A percentile compares a stretch with the other conserved stretches of the same genome.
Conservation (phyloP, 1,140 invertebrate genomes). For the Procambarus clarkii region DNA sequence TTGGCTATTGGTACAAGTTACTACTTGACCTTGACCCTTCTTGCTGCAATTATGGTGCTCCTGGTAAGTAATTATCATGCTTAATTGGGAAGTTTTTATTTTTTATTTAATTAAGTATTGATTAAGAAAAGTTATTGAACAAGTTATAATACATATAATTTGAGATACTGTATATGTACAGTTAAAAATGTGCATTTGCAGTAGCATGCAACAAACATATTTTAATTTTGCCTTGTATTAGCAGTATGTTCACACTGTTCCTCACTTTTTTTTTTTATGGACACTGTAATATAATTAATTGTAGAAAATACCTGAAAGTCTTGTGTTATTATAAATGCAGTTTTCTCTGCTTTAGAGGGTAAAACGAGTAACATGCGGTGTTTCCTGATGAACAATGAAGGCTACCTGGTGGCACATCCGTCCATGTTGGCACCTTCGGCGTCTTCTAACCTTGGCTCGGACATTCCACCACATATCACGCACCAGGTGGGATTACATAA, state of each 20-base stretch:
- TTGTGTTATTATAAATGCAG: not conserved
- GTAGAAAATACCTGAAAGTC: too few species aligned
- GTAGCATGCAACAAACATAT: too few species aligned
- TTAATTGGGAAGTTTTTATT: not conserved
- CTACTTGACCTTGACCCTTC: slow-evolving; percentile 72
- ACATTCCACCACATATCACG: slow-evolving; percentile 90
- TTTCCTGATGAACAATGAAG: slow-evolving; percentile 92
- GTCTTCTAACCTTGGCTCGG: slow-evolving; percentile 82
- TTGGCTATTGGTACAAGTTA: slow-evolving; percentile 72
- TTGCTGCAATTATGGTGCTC: slow-evolving; percentile 40
- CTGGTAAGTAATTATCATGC: not conserved
- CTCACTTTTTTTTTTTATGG: too few species aligned
- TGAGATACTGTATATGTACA: too few species aligned
- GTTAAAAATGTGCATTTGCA: too few species aligned
- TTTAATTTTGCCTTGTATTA: too few species aligned
- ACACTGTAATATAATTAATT: too few species aligned
- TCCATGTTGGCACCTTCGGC: slow-evolving; percentile 83
- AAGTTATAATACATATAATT: too few species aligned
- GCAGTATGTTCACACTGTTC: too few species aligned
- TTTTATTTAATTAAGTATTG: too few species aligned
- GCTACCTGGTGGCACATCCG: slow-evolving; percentile 92
- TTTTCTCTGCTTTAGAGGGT: not conserved
- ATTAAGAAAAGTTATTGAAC: too few species aligned
- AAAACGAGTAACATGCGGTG: slow-evolving; percentile 78
- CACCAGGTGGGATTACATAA: slow-evolving; percentile 81